A percentile compares a stretch with the other conserved stretches of the same genome.
These are phyloP conservation scores for Arctia plantaginis DNA, from an alignment of 2,888 invertebrate species.

Conservation along the genomic window DNA sequence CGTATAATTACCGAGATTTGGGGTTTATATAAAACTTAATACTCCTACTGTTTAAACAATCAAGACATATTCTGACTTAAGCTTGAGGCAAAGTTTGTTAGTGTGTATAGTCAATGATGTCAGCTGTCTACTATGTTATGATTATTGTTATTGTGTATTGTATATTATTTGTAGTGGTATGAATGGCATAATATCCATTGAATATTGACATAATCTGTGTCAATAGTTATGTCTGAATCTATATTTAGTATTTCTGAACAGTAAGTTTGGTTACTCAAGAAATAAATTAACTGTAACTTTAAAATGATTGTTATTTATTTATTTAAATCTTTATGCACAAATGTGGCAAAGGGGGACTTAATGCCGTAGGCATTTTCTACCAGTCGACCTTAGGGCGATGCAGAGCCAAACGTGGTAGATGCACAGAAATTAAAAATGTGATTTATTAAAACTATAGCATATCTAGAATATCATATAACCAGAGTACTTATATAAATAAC, in stretches of 20 bases:
- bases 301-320: neutral
- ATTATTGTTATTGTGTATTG: no score
- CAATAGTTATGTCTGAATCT: slow-evolving; percentile 36
- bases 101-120: slow-evolving; percentile 23
- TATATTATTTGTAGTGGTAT: slow-evolving; percentile 1
- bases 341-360: no score
- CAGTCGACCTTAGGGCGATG: no score
- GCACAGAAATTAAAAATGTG: no score
- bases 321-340: no score
- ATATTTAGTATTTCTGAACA: slow-evolving; percentile 12
- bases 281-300: no score
- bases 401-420: no score
- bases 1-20: slow-evolving; percentile 29
- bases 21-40: slow-evolving; percentile 16
- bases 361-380: no score
- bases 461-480: no score
- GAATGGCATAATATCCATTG: slow-evolving; percentile 15
- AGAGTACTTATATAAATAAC: no score
- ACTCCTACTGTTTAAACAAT: slow-evolving; percentile 8
- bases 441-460: no score
- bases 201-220: slow-evolving; percentile 27
- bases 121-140: slow-evolving; percentile 28
- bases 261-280: neutral
- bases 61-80: neutral
- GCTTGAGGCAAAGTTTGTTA: neutral